Conservation (phyloP, 2,888 invertebrate species). For the Boloria selene region DNA sequence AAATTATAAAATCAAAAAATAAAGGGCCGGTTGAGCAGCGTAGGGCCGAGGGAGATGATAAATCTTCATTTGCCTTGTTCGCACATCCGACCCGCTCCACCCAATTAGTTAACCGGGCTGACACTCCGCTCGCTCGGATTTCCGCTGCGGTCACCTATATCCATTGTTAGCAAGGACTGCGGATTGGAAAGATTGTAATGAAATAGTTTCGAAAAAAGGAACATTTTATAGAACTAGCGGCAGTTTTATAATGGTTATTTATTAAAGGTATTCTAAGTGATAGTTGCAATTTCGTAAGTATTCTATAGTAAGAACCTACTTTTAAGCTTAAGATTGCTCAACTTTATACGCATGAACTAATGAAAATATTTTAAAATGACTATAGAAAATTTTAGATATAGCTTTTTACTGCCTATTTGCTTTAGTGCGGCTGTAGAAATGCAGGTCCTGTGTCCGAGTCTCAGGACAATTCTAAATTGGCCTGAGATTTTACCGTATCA, state of each 20-base stretch:
- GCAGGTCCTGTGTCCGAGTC: too few species aligned
- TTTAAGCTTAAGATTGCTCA: too few species aligned
- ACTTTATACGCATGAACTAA: too few species aligned
- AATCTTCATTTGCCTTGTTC: conserved; percentile 80
- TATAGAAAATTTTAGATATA: too few species aligned
- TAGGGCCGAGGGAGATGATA: conserved; percentile 69
- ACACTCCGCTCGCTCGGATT: conserved; percentile 58
- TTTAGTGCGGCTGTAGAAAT: too few species aligned
- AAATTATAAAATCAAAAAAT: conserved; percentile 26
- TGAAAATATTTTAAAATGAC: too few species aligned
- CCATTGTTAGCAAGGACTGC: conserved; percentile 53
- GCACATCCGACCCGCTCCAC: conserved; percentile 73
- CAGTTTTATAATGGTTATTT: conserved; percentile 3
- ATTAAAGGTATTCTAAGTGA: too few species aligned
- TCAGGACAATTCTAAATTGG: too few species aligned
- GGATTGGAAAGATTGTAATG: conserved; percentile 42
- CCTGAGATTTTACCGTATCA: too few species aligned
- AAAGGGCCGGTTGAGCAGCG: conserved; percentile 36
- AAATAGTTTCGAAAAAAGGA: conserved; percentile 37
- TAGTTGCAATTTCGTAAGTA: too few species aligned
- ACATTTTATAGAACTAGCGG: conserved; percentile 23
- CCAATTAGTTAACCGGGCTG: conserved; percentile 72
- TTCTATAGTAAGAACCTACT: too few species aligned
- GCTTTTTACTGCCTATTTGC: too few species aligned
- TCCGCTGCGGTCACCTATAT: conserved; percentile 71